Conservation (phyloP, 2,113 vertebrate species). For the Saiga tatarica region DNA sequence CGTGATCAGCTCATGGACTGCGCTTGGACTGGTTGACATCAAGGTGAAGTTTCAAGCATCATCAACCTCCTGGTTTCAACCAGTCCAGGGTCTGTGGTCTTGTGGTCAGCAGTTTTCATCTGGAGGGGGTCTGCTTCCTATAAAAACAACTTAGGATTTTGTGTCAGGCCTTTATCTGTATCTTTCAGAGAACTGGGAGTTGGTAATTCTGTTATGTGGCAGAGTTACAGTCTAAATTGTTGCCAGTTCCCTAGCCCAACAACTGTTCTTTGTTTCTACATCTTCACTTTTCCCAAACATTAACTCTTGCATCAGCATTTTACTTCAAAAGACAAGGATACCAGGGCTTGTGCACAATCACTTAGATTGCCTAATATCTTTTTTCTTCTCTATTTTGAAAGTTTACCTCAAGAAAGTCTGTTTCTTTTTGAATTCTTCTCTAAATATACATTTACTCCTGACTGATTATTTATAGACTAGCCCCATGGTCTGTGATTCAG, state of each 20-base stretch:
- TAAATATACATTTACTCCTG: background rate
- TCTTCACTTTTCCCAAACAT: background rate
- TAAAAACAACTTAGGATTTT: background rate
- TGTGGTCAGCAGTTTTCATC: background rate
- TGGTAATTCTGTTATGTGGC: background rate
- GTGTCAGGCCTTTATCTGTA: background rate
- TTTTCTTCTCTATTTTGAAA: slow-evolving; percentile 22
- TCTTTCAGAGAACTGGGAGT: background rate
- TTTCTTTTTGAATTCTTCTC: slow-evolving; percentile 40
- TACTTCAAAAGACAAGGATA: background rate
- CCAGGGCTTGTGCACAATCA: background rate
- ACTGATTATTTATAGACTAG: background rate
- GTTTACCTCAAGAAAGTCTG: slow-evolving; percentile 3
- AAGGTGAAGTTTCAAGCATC: background rate
- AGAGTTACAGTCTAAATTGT: background rate
- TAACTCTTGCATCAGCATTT: background rate
- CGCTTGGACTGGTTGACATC: background rate
- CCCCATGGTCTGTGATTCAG: background rate
- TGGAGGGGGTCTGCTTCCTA: background rate
- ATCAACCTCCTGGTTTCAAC: background rate
- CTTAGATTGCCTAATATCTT: slow-evolving; percentile 21
- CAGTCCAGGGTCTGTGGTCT: background rate
- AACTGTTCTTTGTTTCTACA: background rate
- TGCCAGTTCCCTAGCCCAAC: background rate
- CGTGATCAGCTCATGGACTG: background rate